phyloP scores from a whole-genome alignment of 2,797 vertebrate genomes.

The Odontamblyopus lacepedii region DNA sequence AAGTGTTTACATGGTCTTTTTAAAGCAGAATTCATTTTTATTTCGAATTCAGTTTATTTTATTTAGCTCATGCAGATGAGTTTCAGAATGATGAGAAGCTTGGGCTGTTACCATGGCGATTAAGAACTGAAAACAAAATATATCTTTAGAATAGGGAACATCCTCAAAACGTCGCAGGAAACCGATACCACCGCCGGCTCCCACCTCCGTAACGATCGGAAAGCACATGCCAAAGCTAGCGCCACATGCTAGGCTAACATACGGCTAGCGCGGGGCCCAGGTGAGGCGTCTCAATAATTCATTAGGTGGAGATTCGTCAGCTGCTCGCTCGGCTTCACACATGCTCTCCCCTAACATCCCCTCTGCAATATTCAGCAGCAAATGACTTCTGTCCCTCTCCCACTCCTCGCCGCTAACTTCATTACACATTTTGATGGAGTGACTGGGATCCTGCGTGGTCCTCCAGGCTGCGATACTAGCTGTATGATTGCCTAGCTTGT shows the following conservation, averaged over 20 bases:
- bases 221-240: slow-evolving; percentile 1
- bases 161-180: no score
- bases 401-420: slow-evolving; percentile 12
- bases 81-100: no score
- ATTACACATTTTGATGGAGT: neutral
- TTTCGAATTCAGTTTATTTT: no score
- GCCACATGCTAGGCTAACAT: slow-evolving; percentile 28
- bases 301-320: slow-evolving; percentile 56
- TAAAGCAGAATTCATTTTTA: no score
- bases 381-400: slow-evolving; percentile 12
- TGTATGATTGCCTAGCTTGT: neutral
- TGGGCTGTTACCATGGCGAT: no score
- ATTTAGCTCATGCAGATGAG: no score
- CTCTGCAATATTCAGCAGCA: neutral
- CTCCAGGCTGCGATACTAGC: neutral
- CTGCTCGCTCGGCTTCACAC: slow-evolving; percentile 43
- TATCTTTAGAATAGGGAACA: no score
- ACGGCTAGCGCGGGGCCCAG: slow-evolving; percentile 39
- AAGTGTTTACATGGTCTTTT: no score
- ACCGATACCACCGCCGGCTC: no score
- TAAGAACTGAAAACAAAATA: no score
- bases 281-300: slow-evolving; percentile 64
- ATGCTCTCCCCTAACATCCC: neutral
- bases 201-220: neutral
- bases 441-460: neutral